phyloP scores from a whole-genome alignment of 2,113 vertebrate genomes.

The Gnathonemus longibarbis region DNA sequence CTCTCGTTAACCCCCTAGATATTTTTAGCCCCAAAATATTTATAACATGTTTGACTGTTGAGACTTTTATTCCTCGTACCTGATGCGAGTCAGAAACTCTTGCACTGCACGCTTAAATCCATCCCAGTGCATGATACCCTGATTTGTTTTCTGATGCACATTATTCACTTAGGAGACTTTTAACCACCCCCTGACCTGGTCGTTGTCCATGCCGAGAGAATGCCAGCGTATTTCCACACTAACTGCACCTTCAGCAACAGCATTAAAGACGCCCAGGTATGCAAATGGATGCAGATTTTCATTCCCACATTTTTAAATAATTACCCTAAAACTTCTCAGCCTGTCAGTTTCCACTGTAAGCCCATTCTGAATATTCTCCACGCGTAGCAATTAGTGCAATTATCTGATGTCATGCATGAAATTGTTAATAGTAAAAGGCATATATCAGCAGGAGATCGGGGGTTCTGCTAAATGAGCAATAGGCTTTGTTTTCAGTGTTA shows the following conservation, averaged over 20 bases:
- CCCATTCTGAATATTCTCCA: constrained; percentile 17
- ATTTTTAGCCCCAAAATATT: not conserved
- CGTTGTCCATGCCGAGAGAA: not conserved
- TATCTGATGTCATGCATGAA: constrained; percentile 34
- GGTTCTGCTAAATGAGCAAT: constrained; percentile 13
- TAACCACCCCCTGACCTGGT: not conserved
- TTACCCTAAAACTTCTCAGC: constrained; percentile 27
- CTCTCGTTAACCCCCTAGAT: not conserved
- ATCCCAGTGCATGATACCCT: not conserved
- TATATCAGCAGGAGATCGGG: constrained; percentile 21
- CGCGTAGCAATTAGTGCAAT: constrained; percentile 29
- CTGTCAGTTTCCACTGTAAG: constrained; percentile 26
- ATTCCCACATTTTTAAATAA: constrained; percentile 28
- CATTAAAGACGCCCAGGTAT: constrained; percentile 19
- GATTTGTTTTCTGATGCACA: not conserved
- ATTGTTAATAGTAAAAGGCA: constrained; percentile 28
- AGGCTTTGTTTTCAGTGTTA: constrained; percentile 7
- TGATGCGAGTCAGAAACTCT: not conserved
- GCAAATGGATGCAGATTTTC: constrained; percentile 18
- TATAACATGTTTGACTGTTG: not conserved
- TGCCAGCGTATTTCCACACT: not conserved
- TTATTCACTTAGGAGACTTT: not conserved
- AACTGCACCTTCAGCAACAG: not conserved
- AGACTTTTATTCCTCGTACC: not conserved
- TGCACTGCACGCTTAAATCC: not conserved